These are phyloP conservation scores for Eumeta japonica DNA, from an alignment of 1,140 invertebrate genomes.

Conservation along the genomic window DNA sequence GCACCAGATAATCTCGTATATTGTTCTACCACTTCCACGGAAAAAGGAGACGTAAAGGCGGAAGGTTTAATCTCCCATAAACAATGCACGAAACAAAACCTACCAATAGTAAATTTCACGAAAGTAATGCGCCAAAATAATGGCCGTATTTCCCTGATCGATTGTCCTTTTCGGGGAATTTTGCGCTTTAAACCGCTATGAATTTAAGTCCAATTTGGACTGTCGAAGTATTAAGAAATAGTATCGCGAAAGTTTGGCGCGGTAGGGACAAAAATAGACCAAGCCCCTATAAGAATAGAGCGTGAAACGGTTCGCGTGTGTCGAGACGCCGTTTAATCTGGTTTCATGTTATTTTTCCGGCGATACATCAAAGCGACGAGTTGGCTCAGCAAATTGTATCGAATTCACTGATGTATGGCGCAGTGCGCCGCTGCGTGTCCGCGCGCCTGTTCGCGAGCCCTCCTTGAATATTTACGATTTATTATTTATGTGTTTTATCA, in stretches of 20 bases:
- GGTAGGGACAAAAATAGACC: no score
- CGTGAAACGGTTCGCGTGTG: not conserved
- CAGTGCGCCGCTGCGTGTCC: no score
- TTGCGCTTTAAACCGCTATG: constrained; percentile 2
- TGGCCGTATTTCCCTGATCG: constrained; percentile 25
- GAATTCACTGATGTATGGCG: constrained; percentile 33
- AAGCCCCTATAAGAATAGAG: not conserved
- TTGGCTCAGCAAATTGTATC: constrained; percentile 38
- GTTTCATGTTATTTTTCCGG: constrained; percentile 37
- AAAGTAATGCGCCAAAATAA: constrained; percentile 28
- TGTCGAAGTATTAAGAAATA: constrained; percentile 1
- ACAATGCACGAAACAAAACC: constrained; percentile 31
- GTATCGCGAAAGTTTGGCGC: not conserved
- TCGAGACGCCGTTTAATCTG: constrained; percentile 26
- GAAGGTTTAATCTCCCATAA: constrained; percentile 38
- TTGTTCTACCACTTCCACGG: no score
- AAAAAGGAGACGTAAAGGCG: no score
- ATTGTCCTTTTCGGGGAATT: not conserved
- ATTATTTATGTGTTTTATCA: no score
- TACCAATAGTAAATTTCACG: constrained; percentile 26
- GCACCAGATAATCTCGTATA: no score
- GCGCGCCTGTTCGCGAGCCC: no score
- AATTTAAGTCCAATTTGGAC: not conserved
- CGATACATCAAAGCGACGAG: constrained; percentile 36
- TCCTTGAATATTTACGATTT: no score